Evolutionary conservation across 2,797 vertebrate genomes (phyloP), one percentile per base, ranked within the genome.

Genomic region (Emys orbicularis): DNA sequence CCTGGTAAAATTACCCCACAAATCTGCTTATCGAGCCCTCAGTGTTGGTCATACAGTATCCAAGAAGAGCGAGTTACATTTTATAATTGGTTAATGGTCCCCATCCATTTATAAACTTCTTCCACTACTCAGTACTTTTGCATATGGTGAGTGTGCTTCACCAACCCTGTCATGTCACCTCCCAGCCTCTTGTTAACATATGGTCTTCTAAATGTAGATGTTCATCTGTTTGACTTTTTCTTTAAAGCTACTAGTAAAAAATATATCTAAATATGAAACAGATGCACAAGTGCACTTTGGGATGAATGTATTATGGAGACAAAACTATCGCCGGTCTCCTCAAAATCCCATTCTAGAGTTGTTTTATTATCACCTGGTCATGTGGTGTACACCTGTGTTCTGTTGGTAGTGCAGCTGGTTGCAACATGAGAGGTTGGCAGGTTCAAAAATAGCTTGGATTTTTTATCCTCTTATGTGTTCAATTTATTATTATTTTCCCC

Each of bases 231-330:
- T 92, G 83, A 90, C 86, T 97, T 97, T 97, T 97, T 97, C 88
- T 97, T 97, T 97, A 98, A 98, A 97, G 95, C 97, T 98, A 98
- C 97, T 93, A 98, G 97, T 97, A 97, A 98, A 98, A 98, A 96
- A 52, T 34, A 88, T 90, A 90, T 56, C 91, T 85, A 96, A 98
- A 98, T 98, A 94, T 41, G 89, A 98, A 98, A 96, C 98, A 98
- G 97, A 98, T 98, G 98, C 92, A 95, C 34, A 93, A 92, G 90
- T 41, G 84, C 90, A 98, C 97, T 88, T 97, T 95, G 94, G 95
- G 96, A 97, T 97, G 90, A 95, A 96, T 97, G 96, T 96, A 97
- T 98, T 98, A 97, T 96, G 97, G 94, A 98, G 94, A 97, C 95
- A 96, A 97, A 98, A 97, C 90, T 81, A 79, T 96, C 95, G 92